These are phyloP conservation scores for Pristionchus arcanus DNA, from an alignment of 2,888 invertebrate species.

Conservation along the genomic window DNA sequence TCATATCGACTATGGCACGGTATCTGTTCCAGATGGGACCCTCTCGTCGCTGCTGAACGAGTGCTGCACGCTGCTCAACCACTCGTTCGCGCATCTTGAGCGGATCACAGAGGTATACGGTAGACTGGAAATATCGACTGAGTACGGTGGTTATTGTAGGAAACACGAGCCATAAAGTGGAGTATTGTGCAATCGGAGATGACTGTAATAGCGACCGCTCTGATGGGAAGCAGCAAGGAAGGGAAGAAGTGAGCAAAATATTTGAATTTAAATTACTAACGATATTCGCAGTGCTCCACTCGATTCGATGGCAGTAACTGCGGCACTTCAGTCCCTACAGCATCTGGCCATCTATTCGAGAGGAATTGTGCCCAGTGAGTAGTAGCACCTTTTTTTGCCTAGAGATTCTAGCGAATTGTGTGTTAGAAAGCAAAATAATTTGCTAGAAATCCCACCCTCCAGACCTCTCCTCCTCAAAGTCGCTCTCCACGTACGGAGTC, in stretches of 20 bases:
- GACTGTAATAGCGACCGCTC: neutral
- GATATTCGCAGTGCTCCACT: neutral
- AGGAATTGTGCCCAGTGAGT: conserved; percentile 10
- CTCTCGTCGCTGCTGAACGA: neutral
- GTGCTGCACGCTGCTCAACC: conserved; percentile 31
- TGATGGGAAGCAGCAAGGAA: neutral
- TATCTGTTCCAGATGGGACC: conserved; percentile 11
- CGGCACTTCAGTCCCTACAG: neutral
- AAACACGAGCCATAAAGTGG: neutral
- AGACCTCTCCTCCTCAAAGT: conserved; percentile 8
- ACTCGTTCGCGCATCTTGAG: conserved; percentile 34
- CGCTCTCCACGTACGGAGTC: conserved; percentile 42
- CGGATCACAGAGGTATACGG: conserved; percentile 20
- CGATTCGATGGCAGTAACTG: conserved; percentile 4
- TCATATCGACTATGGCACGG: neutral
- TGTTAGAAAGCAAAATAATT: neutral
- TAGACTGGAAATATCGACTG: neutral
- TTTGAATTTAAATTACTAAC: too few species aligned
- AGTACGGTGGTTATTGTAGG: neutral
- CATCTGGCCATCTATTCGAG: neutral
- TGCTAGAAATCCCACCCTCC: neutral
- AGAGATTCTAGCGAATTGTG: too few species aligned
- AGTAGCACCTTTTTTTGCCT: too few species aligned
- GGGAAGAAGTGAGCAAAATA: neutral
- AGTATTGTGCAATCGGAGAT: neutral